Base-by-base conservation (phyloP, 1,140 invertebrate genomes). In the Thrips palmi region DNA sequence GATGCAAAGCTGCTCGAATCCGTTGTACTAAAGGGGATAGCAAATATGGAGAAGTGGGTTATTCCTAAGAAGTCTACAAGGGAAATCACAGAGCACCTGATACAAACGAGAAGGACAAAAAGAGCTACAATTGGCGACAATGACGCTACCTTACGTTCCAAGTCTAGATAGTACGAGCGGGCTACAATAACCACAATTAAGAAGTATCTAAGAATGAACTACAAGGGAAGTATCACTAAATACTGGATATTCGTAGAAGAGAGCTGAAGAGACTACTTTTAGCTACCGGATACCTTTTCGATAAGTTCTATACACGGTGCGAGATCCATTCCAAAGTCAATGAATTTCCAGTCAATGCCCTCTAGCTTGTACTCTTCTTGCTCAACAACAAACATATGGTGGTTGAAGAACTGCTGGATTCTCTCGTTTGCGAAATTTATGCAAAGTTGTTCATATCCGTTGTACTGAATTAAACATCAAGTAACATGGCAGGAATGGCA, bases 361-460 rank as follows among this genome's bases (percentile, higher is more conserved):
- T 93, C 86, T 56, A 71, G 77, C 57, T 84, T 88, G 69, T 94
- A 96, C 57, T 94, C 89, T 67, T 91, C 85, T 77, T 92, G 86
- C 64, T 94, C 89, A 56, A 92, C 70, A 45, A 93, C 87, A 64
- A 94, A 93, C 88, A 93, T 93, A 74, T 91, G 84, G 65, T 93
- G 87, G 65, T 93, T 92, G 76, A 93, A 93, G 71, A 93, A 93
- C 67, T 93, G 87, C 67, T 93, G 88, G 43, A 93, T 72, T 67
- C 91, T 88, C 62, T 94, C 87, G 62, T 93, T 94, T 62, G 88
- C 93, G 66, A 92, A 93, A 74, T 96, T 94, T 77, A 97, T 97
- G 71, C 91, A 83, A 64, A 97, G 74, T 71, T 96, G 91, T 64
- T 97, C 91, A 66, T 96, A 96, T 58, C 87, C 86, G 68, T 97